phyloP scores from a whole-genome alignment of 2,113 vertebrate species.

The Pycnonotus jocosus region DNA sequence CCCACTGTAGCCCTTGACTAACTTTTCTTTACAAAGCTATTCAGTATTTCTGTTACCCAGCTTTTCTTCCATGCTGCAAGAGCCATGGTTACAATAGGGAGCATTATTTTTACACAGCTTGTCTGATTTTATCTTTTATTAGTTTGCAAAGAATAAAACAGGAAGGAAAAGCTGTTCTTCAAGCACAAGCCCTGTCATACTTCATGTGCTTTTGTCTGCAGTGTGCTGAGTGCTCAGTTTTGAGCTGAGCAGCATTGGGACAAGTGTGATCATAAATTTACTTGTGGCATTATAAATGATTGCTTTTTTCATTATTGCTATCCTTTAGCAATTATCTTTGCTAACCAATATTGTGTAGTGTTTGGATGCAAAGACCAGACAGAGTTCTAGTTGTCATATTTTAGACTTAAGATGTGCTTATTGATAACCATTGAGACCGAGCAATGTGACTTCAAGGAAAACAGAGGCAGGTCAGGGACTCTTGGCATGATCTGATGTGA shows the following conservation, averaged over 20 bases:
- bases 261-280: background rate
- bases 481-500: background rate
- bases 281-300: background rate
- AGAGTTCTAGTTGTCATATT: background rate
- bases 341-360: background rate
- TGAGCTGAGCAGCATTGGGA: background rate
- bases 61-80: background rate
- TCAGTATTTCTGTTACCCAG: background rate
- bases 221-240: background rate
- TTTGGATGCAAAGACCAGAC: background rate
- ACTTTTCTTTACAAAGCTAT: background rate
- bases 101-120: conserved; percentile 5
- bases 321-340: background rate
- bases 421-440: background rate
- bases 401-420: background rate
- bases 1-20: background rate
- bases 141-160: conserved; percentile 19
- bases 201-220: background rate
- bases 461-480: background rate
- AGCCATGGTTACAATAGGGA: background rate
- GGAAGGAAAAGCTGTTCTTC: background rate
- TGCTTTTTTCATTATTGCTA: background rate
- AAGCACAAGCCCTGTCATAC: background rate
- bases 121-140: background rate
- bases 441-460: background rate